A percentile compares a stretch with the other conserved stretches of the same genome.
Evolutionary conservation across 2,113 vertebrate species (phyloP).

Genomic region (Phaethon lepturus): DNA sequence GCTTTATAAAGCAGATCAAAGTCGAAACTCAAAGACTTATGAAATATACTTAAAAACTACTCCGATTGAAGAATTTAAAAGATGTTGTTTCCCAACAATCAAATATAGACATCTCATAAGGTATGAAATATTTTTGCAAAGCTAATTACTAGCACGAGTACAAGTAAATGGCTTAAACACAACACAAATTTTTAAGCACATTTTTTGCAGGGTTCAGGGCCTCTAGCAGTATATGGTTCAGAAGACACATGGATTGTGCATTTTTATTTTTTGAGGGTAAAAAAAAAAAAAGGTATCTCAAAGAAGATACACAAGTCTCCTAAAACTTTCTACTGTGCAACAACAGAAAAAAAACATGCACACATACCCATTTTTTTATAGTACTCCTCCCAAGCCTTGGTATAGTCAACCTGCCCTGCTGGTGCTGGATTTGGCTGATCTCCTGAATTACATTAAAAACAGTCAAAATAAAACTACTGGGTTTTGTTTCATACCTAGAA

Average conservation of each 20-base stretch:
- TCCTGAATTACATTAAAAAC: constrained; percentile 76
- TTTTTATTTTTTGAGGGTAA: accelerated
- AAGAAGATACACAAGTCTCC: accelerated
- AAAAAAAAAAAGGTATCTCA: neutral
- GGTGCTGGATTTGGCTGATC: constrained; percentile 97
- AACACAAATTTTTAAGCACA: neutral
- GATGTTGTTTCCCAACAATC: neutral
- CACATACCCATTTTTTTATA: constrained; percentile 98
- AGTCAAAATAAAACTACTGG: neutral
- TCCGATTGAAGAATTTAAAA: neutral
- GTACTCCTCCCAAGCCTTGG: constrained; percentile 99
- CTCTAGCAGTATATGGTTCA: neutral
- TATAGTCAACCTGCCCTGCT: constrained; percentile 98
- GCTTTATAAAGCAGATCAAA: neutral
- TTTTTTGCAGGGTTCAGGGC: neutral
- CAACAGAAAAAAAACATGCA: neutral
- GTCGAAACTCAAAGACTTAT: neutral
- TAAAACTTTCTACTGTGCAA: neutral
- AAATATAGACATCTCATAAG: neutral
- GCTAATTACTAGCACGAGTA: neutral
- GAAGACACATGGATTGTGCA: accelerated
- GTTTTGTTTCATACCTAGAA: neutral
- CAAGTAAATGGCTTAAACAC: neutral
- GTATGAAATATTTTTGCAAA: neutral
- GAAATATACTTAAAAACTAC: neutral